Conservation (phyloP, 2,797 vertebrate genomes). For the Gorsachius magnificus region DNA sequence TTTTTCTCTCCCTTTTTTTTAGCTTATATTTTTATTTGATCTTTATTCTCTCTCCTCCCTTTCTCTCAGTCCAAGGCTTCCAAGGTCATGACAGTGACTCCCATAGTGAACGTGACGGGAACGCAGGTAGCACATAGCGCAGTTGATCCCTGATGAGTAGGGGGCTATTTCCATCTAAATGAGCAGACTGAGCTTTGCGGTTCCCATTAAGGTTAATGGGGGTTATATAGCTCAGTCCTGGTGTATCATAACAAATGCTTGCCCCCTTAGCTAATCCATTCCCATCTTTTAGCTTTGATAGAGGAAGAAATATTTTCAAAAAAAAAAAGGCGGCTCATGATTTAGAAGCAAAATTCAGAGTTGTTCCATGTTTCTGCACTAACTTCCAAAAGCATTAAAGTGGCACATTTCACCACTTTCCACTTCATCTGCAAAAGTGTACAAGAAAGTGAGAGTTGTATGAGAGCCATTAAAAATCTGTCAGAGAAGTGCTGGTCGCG, state of each 20-base stretch:
- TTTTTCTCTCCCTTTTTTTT: neutral
- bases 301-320: neutral
- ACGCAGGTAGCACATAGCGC: neutral
- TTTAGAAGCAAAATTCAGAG: neutral
- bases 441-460: conserved; percentile 51
- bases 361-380: neutral
- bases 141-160: conserved; percentile 7
- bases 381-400: conserved; percentile 40
- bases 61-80: neutral
- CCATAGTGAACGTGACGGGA: neutral
- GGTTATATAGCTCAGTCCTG: neutral
- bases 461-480: conserved; percentile 72
- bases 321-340: fast-evolving
- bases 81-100: neutral
- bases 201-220: conserved; percentile 39
- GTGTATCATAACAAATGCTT: neutral
- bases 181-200: neutral
- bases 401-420: conserved; percentile 47
- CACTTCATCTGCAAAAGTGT: conserved; percentile 64
- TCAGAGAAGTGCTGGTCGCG: conserved; percentile 65
- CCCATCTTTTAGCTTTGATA: neutral
- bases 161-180: conserved; percentile 41
- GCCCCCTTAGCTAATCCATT: neutral
- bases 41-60: neutral
- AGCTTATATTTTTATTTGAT: neutral